Base-by-base conservation (phyloP, 2,113 vertebrate genomes). In the Cathartes aura region DNA sequence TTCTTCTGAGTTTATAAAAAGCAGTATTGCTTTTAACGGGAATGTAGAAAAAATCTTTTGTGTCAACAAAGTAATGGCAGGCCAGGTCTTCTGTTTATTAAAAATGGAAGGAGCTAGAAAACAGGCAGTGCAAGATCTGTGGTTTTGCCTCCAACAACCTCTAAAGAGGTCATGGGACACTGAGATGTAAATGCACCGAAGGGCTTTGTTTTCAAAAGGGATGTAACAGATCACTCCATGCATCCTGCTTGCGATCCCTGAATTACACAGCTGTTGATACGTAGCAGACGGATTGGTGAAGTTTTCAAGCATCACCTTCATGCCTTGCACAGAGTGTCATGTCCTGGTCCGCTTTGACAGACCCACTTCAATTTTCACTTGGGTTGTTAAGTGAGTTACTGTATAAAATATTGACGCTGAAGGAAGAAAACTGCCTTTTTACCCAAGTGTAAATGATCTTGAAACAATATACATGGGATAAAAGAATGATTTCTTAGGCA, bases 391-490 rank as follows among this genome's bases (percentile, higher is more conserved):
- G 42, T 80, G 76, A 93, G 84, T 85, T 92, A 59, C 62, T 52
- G 20, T 83, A 89, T 97, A 94, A 93, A 93, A 90, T 94, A 95
- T 94, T 90, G 82, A 94, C 6, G 3, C n/a, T 17, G 43, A 79
- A 83, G 67, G 75, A 82, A 83, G 91, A 94, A 97, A 97, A 80
- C 45, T 81, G 78, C 72, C 50, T 75, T 89, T 90, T 93, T 89
- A 75, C 80, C 55, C 47, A 85, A 90, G 90, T 79, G 90, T 97
- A 91, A 96, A 81, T 87, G 90, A 94, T 97, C 93, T 97, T 94
- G 97, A 97, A 98, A 96, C 91, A 84, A 93, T 96, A 97, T 93
- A 96, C 90, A 5, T 32, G 72, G 72, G 62, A 55, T 71, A 40
- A 92, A 91, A 91, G 68, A 84, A 81, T 47, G 50, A 86, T 89